Evolutionary conservation across 2,113 vertebrate species (phyloP).

Genomic region (Strix aluco): DNA sequence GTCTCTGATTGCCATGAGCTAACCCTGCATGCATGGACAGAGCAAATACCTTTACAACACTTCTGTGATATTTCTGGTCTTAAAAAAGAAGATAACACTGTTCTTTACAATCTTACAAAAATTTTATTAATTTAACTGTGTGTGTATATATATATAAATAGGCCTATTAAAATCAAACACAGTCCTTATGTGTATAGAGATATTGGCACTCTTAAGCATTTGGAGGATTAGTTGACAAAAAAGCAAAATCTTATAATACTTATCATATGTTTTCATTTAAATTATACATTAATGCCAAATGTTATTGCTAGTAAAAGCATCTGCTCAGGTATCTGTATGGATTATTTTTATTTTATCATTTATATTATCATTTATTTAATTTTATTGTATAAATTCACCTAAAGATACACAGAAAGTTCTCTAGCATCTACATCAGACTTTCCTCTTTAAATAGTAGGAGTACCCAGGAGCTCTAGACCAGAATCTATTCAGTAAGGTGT

Average conservation of each 20-base stretch:
- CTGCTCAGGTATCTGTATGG: background rate
- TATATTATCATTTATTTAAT: background rate
- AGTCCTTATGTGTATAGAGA: background rate
- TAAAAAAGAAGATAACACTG: background rate
- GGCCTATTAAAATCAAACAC: background rate
- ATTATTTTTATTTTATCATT: background rate
- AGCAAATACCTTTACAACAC: background rate
- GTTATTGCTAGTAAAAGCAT: background rate
- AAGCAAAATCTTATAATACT: background rate
- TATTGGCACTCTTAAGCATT: background rate
- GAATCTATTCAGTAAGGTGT: background rate
- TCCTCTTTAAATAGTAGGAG: background rate
- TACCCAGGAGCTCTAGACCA: background rate
- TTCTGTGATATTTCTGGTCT: background rate
- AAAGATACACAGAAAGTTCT: background rate
- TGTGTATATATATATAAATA: background rate
- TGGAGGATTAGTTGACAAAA: background rate
- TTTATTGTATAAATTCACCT: background rate
- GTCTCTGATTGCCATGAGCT: background rate
- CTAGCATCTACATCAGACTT: background rate
- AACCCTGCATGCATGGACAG: background rate
- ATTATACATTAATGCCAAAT: background rate
- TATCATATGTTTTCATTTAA: background rate
- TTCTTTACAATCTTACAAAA: background rate
- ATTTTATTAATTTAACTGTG: background rate